A percentile compares a stretch with the other conserved stretches of the same genome.
These are phyloP conservation scores for Acomys russatus DNA, from an alignment of 2,797 vertebrate species.

Conservation along the genomic window DNA sequence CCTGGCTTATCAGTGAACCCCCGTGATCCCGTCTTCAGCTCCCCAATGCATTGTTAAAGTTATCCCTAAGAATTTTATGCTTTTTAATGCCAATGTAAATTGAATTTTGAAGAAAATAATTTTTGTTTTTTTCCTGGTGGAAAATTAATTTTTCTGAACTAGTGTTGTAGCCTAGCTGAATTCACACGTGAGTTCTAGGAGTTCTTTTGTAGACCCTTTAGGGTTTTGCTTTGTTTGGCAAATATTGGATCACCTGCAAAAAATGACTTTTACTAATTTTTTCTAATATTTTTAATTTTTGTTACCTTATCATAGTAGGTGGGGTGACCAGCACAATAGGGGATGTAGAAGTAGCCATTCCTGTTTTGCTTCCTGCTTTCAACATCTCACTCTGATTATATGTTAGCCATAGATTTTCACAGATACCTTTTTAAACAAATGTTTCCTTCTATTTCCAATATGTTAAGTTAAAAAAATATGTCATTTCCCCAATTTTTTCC, in stretches of 20 bases:
- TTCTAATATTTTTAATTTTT: not conserved
- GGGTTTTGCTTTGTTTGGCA: not conserved
- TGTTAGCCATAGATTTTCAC: not conserved
- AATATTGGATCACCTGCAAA: not conserved
- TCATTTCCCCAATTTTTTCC: not conserved
- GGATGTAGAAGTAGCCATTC: not conserved
- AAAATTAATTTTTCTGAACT: not conserved
- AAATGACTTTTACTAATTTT: not conserved
- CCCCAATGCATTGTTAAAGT: no score
- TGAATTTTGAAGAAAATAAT: not conserved
- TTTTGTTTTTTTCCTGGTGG: not conserved
- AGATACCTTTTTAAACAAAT: not conserved
- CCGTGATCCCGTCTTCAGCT: no score
- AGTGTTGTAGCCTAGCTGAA: not conserved
- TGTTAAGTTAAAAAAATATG: not conserved
- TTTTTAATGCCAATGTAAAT: not conserved
- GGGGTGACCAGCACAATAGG: not conserved
- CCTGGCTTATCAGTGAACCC: no score
- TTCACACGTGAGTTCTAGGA: conserved; percentile 2
- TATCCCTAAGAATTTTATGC: not conserved
- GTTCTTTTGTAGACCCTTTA: conserved; percentile 18
- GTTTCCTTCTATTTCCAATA: not conserved
- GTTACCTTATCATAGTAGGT: not conserved
- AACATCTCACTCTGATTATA: not conserved
- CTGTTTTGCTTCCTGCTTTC: not conserved